Conservation (phyloP, 2,797 vertebrate genomes). For the Scomberomorus guttatus region DNA sequence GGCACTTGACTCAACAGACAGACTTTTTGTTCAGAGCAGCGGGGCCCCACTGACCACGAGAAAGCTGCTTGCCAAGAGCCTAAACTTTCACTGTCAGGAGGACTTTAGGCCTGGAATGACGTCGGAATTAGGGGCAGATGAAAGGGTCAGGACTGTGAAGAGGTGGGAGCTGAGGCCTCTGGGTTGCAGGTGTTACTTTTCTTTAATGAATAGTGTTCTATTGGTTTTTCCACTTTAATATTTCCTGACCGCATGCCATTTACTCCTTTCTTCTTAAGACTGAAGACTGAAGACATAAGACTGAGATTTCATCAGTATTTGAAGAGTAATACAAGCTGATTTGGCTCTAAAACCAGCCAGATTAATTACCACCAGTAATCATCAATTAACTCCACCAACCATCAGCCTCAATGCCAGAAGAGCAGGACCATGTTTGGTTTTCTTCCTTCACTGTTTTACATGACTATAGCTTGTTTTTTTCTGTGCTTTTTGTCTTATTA, state of each 20-base stretch:
- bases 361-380: not conserved
- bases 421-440: not conserved
- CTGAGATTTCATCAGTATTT: not conserved
- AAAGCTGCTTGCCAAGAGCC: constrained; percentile 33
- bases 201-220: not conserved
- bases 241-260: not conserved
- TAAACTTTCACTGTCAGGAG: constrained; percentile 55
- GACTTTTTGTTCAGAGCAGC: constrained; percentile 55
- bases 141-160: constrained; percentile 37
- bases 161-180: constrained; percentile 21
- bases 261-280: not conserved
- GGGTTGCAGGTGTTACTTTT: constrained; percentile 48
- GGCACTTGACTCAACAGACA: constrained; percentile 46
- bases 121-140: constrained; percentile 51
- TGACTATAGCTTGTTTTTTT: too few relatives aligned
- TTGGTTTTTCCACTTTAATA: not conserved
- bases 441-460: too few relatives aligned
- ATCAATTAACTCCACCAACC: too few relatives aligned
- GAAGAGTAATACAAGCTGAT: not conserved
- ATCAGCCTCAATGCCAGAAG: too few relatives aligned
- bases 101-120: constrained; percentile 14
- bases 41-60: constrained; percentile 49
- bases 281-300: too few relatives aligned
- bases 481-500: not conserved
- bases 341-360: not conserved